Evolutionary conservation across 2,888 invertebrate genomes (phyloP).

Genomic region (Drosophila multiciliata): DNA sequence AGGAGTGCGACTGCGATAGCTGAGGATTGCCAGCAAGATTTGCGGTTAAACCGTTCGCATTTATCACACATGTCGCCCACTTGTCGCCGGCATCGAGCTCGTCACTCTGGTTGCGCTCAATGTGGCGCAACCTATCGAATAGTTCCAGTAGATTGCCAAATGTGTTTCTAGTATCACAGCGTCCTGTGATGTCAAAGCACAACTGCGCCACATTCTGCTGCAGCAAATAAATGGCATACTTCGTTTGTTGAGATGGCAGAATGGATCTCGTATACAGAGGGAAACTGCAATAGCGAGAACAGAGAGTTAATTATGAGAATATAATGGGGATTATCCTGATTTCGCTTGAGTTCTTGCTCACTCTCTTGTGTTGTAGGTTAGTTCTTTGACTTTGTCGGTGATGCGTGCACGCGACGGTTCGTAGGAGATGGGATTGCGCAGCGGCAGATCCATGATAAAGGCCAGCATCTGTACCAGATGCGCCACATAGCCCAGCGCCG

Average conservation of each 20-base stretch:
- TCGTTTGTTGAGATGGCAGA: conserved; percentile 86
- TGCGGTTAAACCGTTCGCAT: conserved; percentile 57
- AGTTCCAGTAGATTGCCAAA: conserved; percentile 82
- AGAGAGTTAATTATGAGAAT: background rate
- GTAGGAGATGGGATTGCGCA: conserved; percentile 93
- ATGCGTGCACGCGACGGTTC: conserved; percentile 93
- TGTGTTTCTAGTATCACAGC: conserved; percentile 80
- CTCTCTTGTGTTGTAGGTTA: conserved; percentile 89
- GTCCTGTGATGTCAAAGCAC: conserved; percentile 80
- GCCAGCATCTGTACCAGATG: conserved; percentile 93
- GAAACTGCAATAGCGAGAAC: conserved; percentile 87
- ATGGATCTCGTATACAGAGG: conserved; percentile 88
- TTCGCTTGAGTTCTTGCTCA: conserved; percentile 76
- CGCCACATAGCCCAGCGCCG: conserved; percentile 94
- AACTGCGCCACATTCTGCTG: conserved; percentile 98
- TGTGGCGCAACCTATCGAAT: conserved; percentile 69
- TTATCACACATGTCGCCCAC: conserved; percentile 9
- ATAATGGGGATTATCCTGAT: background rate
- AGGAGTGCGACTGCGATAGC: conserved; percentile 81
- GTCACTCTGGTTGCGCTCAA: conserved; percentile 69
- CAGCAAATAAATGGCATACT: conserved; percentile 95
- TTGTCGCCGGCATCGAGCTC: conserved; percentile 36
- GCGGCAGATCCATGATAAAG: conserved; percentile 92
- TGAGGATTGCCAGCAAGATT: conserved; percentile 38
- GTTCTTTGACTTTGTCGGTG: conserved; percentile 90